phyloP scores from a whole-genome alignment of 2,888 invertebrate genomes.

The Tachystola acroxantha region DNA sequence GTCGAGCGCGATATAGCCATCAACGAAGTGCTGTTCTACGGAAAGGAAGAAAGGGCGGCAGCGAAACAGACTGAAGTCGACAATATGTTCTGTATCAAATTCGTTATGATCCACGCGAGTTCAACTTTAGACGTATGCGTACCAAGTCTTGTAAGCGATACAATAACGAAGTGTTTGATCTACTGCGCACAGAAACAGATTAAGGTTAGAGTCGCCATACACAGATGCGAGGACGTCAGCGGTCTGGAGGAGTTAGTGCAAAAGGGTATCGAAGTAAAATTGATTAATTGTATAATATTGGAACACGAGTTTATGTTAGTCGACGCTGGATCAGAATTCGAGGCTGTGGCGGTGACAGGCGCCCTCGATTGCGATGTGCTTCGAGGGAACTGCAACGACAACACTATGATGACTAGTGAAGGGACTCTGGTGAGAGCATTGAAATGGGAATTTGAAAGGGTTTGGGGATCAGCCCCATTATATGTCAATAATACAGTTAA shows the following conservation, averaged over 20 bases:
- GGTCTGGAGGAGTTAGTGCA: constrained; percentile 31
- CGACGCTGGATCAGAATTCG: constrained; percentile 28
- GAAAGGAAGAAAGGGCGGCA: constrained; percentile 29
- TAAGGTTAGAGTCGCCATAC: constrained; percentile 40
- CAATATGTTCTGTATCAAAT: constrained; percentile 48
- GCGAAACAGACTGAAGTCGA: constrained; percentile 37
- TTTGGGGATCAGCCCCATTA: constrained; percentile 33
- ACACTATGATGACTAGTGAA: constrained; percentile 48
- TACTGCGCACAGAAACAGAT: constrained; percentile 29
- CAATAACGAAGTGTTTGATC: constrained; percentile 40
- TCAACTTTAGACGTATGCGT: constrained; percentile 47
- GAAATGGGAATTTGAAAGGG: constrained; percentile 45
- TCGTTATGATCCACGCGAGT: constrained; percentile 42
- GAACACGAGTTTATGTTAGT: constrained; percentile 53
- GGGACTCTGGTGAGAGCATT: constrained; percentile 29
- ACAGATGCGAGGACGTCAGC: constrained; percentile 31
- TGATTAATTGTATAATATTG: constrained; percentile 35
- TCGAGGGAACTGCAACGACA: constrained; percentile 38
- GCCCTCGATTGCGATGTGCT: constrained; percentile 41
- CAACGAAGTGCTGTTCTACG: constrained; percentile 53
- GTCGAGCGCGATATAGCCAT: constrained; percentile 23
- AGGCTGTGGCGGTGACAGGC: constrained; percentile 46
- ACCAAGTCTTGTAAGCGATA: constrained; percentile 41
- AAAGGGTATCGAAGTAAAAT: constrained; percentile 43
- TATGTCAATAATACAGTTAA: constrained; percentile 5